phyloP scores from a whole-genome alignment of 1,140 invertebrate genomes.

The Triops longicaudatus region DNA sequence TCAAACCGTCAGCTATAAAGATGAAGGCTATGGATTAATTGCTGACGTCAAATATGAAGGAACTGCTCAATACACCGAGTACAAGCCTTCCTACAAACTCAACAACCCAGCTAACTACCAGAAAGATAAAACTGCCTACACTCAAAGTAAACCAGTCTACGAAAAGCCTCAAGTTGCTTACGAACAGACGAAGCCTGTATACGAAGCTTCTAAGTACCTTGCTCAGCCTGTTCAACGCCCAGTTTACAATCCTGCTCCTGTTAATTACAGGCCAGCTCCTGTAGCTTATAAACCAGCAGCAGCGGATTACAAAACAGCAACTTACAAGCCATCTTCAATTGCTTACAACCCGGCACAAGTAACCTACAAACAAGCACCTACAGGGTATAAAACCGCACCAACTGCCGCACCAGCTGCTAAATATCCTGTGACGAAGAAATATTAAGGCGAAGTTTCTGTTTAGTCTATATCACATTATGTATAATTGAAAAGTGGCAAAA shows the following conservation, averaged over 20 bases:
- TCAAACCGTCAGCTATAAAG: conserved; percentile 30
- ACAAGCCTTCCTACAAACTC: not conserved
- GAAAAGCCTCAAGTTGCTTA: not conserved
- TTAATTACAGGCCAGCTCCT: not conserved
- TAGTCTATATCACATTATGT: too few relatives aligned
- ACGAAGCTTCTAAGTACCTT: not conserved
- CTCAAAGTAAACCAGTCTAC: not conserved
- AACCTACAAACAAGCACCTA: too few relatives aligned
- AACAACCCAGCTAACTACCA: not conserved
- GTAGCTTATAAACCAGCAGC: not conserved
- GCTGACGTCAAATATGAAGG: conserved; percentile 44
- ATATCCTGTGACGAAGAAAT: too few relatives aligned
- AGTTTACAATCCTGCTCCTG: not conserved
- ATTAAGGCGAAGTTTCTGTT: too few relatives aligned
- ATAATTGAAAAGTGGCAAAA: too few relatives aligned
- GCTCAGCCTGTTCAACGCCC: not conserved
- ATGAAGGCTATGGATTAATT: conserved; percentile 19
- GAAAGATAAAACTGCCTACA: not conserved
- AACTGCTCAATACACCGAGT: conserved; percentile 48
- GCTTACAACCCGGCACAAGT: not conserved
- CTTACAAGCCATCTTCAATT: not conserved
- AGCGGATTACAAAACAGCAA: not conserved
- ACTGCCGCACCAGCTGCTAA: too few relatives aligned
- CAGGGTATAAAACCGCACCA: too few relatives aligned
- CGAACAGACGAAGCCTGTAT: not conserved